Base-by-base conservation (phyloP, 2,113 vertebrate genomes). In the Guaruba guarouba region DNA sequence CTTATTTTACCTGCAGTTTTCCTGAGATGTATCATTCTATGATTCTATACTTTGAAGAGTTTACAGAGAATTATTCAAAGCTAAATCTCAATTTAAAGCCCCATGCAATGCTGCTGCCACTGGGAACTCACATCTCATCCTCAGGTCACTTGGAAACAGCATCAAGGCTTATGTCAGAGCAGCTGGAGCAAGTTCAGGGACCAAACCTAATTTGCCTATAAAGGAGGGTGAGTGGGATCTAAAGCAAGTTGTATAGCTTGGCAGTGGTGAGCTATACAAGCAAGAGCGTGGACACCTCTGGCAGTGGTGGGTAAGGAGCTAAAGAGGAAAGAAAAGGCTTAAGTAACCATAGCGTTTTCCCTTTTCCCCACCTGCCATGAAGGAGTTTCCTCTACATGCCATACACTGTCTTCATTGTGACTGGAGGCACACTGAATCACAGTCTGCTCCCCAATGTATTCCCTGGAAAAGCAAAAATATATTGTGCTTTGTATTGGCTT, bases 391-490 rank as follows among this genome's bases (percentile, higher is more conserved):
- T 52, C 33, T 55, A 24, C 31, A 22, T 13, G 3, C 43, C 7
- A 23, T 54, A 51, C 25, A 8, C 28, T 68, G 22, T 55, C 39
- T 37, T 17, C 57, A 31, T 14, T 44, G 35, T 12, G 3, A 5
- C 39, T 52, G 62, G 25, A 59, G 35, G 28, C 67, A 88, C 16
- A 16, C 3, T 37, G 61, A 85, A 33, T 52, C 51, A n/a, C 19
- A 70, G 17, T 28, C n/a, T 1, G 2, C 29, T 73, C 33, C 55
- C 25, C 63, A 46, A 0, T 24, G 12, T 61, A 25, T 3, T 3
- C 6, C 6, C 10, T 18, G 8, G 17, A 9, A 51, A 86, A 93
- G 19, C 22, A 92, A 63, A 81, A 86, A 20, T 49, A 41, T 10
- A n/a, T 19, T 37, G 5, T 78, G 25, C 23, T 91, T 71, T 66